Evolutionary conservation across 92 coral and sea anemone species (phyloP), one percentile per base, ranked within the genome.

Genomic region (Nematostella vectensis): DNA sequence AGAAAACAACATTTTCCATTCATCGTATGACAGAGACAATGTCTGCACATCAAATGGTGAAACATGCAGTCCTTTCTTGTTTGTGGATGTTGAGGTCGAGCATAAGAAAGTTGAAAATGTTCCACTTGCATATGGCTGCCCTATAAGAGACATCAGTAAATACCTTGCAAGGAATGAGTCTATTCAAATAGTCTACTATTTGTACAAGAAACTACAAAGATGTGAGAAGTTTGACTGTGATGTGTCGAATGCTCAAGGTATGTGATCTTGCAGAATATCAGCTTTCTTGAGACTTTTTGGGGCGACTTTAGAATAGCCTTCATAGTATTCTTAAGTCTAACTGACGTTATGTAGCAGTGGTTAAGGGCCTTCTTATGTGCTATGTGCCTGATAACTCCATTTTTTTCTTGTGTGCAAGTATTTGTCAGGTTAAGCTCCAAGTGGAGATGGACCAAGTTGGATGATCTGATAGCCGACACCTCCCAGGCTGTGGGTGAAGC

Each of bases 161-260:
- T 72, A 69, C 28, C 65, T 77, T 31, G 83, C 78, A 4, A 44
- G 58, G 1, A 70, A 77, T 70, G 83, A 77, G 63, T 48, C 72
- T 18, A 66, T 77, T 49, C 44, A 67, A 64, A 78, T 77, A 40
- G 83, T 70, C 31, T 77, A 70, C 58, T 77, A 63, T 30, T 71
- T 77, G 56, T 65, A 77, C 51, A 78, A 77, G 27, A 70, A 51
- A 27, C 52, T 77, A 18, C 69, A 63, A 31, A 77, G 70, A 49
- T 65, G 71, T 31, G 71, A 58, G 15, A 25, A 38, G 33, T 8
- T 8, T 8, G 37, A 61, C 16, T 77, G 78, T 64, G 62, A 72
- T 31, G 73, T 42, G 10, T 51, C 60, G 16, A 62, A 70, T 36
- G 69, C 83, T 0, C 67, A 63, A 54, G 56, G 83, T 77, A 58